Evolutionary conservation across 2,797 vertebrate species (phyloP).

Genomic region (Pristis pectinata): DNA sequence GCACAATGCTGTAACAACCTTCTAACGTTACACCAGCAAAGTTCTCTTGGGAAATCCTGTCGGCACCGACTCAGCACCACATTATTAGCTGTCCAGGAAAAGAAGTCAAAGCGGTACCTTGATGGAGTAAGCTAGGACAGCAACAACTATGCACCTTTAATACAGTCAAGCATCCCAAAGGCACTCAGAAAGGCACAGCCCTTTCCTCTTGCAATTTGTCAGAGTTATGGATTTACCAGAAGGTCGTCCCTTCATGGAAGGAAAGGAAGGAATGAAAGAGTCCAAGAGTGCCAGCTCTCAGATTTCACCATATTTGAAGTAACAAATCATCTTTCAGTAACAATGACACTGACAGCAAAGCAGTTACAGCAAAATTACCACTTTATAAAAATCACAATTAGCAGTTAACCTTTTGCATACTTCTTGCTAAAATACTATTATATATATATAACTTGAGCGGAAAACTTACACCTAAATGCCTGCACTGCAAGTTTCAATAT

Average conservation of each 20-base stretch:
- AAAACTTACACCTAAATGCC: not conserved
- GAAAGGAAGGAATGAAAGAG: not conserved
- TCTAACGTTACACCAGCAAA: constrained; percentile 47
- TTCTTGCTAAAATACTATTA: not conserved
- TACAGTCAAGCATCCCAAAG: not conserved
- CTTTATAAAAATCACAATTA: not conserved
- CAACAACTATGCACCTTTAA: constrained; percentile 34
- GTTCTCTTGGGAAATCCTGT: constrained; percentile 44
- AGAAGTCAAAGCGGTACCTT: constrained; percentile 49
- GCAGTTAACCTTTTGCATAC: not conserved
- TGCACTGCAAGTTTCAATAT: constrained; percentile 48
- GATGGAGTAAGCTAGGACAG: constrained; percentile 56
- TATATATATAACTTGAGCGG: not conserved
- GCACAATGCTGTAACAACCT: constrained; percentile 46
- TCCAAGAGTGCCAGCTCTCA: not conserved
- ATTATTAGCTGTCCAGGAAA: constrained; percentile 49
- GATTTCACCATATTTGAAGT: not conserved
- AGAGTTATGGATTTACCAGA: constrained; percentile 32
- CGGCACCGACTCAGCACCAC: constrained; percentile 48
- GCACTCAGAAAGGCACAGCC: constrained; percentile 33
- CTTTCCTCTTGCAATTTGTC: constrained; percentile 3
- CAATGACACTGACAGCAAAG: not conserved
- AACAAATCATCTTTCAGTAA: not conserved
- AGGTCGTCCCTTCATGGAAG: not conserved
- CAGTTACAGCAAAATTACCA: not conserved